phyloP scores from a whole-genome alignment of 2,113 vertebrate species.

The Antigone vipio region DNA sequence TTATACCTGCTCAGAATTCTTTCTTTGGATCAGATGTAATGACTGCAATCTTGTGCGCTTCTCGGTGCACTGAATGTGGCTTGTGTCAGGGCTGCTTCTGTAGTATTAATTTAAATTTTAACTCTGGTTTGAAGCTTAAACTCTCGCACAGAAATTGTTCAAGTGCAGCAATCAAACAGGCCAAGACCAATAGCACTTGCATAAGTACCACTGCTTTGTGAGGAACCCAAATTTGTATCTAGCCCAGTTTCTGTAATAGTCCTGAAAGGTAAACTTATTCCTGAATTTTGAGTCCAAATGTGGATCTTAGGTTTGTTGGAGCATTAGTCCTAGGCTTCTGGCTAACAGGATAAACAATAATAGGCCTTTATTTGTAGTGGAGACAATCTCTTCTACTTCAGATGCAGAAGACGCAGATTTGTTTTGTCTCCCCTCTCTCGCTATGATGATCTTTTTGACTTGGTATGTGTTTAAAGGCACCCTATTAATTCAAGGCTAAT shows the following conservation, averaged over 20 bases:
- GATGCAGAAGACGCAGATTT: neutral
- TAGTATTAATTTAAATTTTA: neutral
- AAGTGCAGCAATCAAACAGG: neutral
- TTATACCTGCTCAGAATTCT: neutral
- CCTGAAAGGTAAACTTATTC: neutral
- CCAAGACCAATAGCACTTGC: neutral
- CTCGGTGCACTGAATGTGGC: neutral
- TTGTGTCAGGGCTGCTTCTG: neutral
- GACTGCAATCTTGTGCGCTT: neutral
- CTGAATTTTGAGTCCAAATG: neutral
- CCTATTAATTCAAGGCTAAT: neutral
- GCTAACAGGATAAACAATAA: neutral
- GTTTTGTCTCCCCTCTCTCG: neutral
- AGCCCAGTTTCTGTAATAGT: neutral
- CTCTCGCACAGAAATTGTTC: neutral
- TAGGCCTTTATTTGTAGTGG: neutral
- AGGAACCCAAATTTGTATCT: neutral
- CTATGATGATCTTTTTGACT: neutral
- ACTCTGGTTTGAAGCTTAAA: neutral
- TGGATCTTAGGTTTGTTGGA: neutral
- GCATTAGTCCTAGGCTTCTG: neutral
- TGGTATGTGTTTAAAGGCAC: neutral
- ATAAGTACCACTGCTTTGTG: neutral
- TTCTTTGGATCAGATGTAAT: neutral
- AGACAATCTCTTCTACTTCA: neutral